phyloP scores from a whole-genome alignment of 2,113 vertebrate genomes.

The Hymenochirus boettgeri region DNA sequence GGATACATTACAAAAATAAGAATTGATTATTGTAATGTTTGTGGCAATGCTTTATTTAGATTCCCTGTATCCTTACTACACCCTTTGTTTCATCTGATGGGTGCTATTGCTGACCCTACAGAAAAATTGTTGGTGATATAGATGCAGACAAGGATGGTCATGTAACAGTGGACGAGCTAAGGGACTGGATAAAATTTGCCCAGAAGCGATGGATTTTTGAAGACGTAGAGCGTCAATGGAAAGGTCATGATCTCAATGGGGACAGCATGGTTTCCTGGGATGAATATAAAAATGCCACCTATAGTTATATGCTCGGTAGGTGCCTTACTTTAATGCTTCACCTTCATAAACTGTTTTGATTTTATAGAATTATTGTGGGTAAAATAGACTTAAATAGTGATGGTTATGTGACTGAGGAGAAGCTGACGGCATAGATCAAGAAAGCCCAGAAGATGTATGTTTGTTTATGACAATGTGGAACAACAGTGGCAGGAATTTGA shows the following conservation, averaged over 20 bases:
- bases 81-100: slow-evolving; percentile 45
- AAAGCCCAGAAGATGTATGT: slow-evolving; percentile 69
- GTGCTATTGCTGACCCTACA: slow-evolving; percentile 62
- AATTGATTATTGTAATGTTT: no score
- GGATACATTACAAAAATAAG: no score
- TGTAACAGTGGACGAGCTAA: slow-evolving; percentile 89
- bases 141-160: slow-evolving; percentile 90
- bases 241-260: slow-evolving; percentile 90
- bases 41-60: no score
- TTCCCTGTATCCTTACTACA: no score
- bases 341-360: slow-evolving; percentile 61
- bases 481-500: slow-evolving; percentile 74
- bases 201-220: slow-evolving; percentile 96
- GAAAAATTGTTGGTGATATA: slow-evolving; percentile 90
- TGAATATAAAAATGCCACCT: slow-evolving; percentile 96
- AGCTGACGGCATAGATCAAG: slow-evolving; percentile 75
- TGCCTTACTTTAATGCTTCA: slow-evolving; percentile 39
- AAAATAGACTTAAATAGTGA: slow-evolving; percentile 73
- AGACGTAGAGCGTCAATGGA: slow-evolving; percentile 95
- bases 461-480: slow-evolving; percentile 65
- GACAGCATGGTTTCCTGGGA: slow-evolving; percentile 90
- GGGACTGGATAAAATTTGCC: slow-evolving; percentile 90
- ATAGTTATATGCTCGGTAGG: slow-evolving; percentile 89
- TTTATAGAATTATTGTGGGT: slow-evolving; percentile 70
- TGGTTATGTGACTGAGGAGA: slow-evolving; percentile 71